Percentiles rank a stretch among this genome's conserved stretches.
These are phyloP conservation scores for Colletes collaris DNA, from an alignment of 2,888 invertebrate species.

Conservation along the genomic window DNA sequence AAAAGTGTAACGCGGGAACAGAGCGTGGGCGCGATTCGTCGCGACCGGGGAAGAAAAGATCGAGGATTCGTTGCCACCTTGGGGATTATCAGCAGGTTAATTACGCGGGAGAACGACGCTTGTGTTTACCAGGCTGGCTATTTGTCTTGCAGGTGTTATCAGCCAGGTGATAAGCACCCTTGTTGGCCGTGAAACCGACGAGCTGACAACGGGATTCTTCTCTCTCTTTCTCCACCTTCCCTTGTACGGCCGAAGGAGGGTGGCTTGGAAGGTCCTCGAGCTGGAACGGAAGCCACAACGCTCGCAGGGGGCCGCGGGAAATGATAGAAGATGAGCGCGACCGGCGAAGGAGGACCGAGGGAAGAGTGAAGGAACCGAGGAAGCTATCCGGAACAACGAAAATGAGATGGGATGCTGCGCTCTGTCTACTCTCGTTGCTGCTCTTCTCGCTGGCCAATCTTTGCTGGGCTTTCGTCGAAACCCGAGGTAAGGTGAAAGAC, in stretches of 20 bases:
- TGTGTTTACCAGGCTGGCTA: constrained; percentile 52
- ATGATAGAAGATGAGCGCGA: constrained; percentile 57
- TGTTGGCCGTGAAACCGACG: constrained; percentile 45
- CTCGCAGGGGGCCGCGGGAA: constrained; percentile 30
- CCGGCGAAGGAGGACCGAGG: constrained; percentile 38
- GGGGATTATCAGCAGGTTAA: constrained; percentile 49
- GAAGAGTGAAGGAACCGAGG: constrained; percentile 51
- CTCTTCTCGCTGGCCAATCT: constrained; percentile 70
- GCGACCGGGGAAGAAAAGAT: neutral
- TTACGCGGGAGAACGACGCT: constrained; percentile 46
- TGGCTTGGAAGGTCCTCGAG: constrained; percentile 31
- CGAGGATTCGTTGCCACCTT: constrained; percentile 33
- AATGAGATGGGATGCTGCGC: constrained; percentile 76
- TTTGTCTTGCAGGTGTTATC: constrained; percentile 65
- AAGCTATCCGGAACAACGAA: constrained; percentile 69
- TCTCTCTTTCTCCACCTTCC: constrained; percentile 30
- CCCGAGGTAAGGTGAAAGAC: constrained; percentile 69
- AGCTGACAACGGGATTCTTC: constrained; percentile 45
- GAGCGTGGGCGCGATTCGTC: too few species aligned
- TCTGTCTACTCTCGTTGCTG: constrained; percentile 66
- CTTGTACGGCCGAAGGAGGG: constrained; percentile 37
- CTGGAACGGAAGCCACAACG: constrained; percentile 43
- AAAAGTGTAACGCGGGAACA: constrained; percentile 18
- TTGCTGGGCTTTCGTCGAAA: constrained; percentile 72
- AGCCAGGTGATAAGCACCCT: constrained; percentile 72